Evolutionary conservation across 2,113 vertebrate species (phyloP).

Genomic region (Balaeniceps rex): DNA sequence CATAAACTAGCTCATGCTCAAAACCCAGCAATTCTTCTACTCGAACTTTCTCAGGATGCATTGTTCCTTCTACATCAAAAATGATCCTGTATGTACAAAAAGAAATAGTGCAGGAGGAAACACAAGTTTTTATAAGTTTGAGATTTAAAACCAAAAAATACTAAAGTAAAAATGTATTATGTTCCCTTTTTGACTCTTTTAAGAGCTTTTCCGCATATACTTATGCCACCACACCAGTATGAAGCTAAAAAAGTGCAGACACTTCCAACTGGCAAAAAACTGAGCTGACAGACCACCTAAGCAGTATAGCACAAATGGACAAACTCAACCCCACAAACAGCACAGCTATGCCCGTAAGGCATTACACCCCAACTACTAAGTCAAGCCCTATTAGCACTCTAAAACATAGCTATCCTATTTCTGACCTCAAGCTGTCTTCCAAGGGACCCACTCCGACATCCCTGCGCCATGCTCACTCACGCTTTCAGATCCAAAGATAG

Average conservation of each 20-base stretch:
- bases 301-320: fast-evolving
- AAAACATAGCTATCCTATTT: background rate
- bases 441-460: fast-evolving
- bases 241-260: background rate
- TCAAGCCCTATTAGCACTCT: background rate
- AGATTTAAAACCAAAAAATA: background rate
- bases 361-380: background rate
- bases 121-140: background rate
- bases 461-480: fast-evolving
- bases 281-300: background rate
- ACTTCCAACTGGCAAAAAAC: background rate
- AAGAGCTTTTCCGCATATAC: background rate
- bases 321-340: background rate
- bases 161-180: background rate
- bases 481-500: background rate
- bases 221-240: background rate
- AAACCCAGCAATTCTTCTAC: background rate
- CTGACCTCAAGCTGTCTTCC: background rate
- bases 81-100: background rate
- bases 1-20: background rate
- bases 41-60: background rate
- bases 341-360: background rate
- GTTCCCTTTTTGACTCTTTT: background rate
- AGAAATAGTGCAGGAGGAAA: background rate
- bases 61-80: background rate